A percentile compares a stretch with the other conserved stretches of the same genome.
These are phyloP conservation scores for Athalia circularis DNA, from an alignment of 2,888 invertebrate species.

Conservation along the genomic window DNA sequence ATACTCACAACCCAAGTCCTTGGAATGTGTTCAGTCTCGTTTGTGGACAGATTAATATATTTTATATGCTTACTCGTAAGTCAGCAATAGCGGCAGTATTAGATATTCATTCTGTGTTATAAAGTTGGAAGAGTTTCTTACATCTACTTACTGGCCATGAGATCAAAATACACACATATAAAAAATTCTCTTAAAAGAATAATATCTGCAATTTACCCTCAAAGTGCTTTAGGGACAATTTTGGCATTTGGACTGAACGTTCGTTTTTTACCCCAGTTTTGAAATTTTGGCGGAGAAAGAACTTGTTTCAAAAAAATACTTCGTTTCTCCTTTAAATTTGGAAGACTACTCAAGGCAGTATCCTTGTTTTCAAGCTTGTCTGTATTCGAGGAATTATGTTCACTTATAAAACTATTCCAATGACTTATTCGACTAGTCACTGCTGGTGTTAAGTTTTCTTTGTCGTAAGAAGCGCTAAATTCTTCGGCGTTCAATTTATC, in stretches of 20 bases:
- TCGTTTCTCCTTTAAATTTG: conserved; percentile 76
- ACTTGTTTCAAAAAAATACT: conserved; percentile 78
- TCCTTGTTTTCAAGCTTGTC: conserved; percentile 54
- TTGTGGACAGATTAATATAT: conserved; percentile 23
- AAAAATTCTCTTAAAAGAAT: conserved; percentile 38
- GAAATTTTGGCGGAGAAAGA: conserved; percentile 77
- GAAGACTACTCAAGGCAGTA: conserved; percentile 54
- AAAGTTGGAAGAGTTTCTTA: conserved; percentile 17
- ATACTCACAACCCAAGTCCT: conserved; percentile 17
- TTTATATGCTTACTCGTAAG: not conserved
- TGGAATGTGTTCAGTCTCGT: conserved; percentile 26
- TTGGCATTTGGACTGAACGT: conserved; percentile 62
- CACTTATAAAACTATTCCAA: conserved; percentile 54
- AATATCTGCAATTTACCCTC: conserved; percentile 20
- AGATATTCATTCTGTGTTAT: conserved; percentile 17
- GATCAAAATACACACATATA: conserved; percentile 47
- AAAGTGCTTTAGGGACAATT: conserved; percentile 56
- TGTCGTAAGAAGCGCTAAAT: conserved; percentile 56
- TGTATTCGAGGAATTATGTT: conserved; percentile 52
- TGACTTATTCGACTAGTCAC: conserved; percentile 55
- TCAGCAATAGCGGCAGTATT: conserved; percentile 1
- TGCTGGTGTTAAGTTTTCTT: conserved; percentile 65
- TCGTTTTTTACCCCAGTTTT: conserved; percentile 69
- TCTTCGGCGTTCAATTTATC: conserved; percentile 54
- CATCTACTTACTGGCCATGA: conserved; percentile 49